phyloP scores from a whole-genome alignment of 1,140 invertebrate species.

The Pristionchus pacificus region DNA sequence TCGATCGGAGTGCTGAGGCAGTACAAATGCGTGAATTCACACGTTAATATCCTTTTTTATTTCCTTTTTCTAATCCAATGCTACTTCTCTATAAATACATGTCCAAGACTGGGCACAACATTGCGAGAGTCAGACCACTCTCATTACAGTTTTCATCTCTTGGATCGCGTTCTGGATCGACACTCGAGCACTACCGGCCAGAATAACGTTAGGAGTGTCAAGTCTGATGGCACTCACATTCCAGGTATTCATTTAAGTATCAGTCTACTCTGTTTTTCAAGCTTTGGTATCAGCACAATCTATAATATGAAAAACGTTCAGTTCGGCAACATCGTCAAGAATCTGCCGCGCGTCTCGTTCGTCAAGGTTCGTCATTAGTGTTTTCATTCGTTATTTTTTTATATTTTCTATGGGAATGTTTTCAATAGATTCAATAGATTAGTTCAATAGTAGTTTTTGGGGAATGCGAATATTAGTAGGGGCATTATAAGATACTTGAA shows the following conservation, averaged over 20 bases:
- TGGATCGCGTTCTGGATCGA: conserved; percentile 63
- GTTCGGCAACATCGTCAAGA: conserved; percentile 49
- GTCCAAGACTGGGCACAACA: too few relatives aligned
- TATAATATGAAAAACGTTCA: conserved; percentile 16
- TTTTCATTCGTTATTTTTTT: too few relatives aligned
- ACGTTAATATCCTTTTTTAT: too few relatives aligned
- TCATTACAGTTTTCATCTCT: conserved; percentile 47
- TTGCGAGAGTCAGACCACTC: too few relatives aligned
- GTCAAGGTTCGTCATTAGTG: conserved; percentile 50
- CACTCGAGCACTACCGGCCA: conserved; percentile 58
- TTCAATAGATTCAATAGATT: neutral
- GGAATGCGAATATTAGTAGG: neutral
- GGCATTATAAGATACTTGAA: conserved; percentile 26
- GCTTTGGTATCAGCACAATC: neutral
- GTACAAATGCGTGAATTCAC: neutral
- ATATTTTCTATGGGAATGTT: conserved; percentile 2
- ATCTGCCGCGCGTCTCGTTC: conserved; percentile 48
- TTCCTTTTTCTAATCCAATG: too few relatives aligned
- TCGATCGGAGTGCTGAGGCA: too few relatives aligned
- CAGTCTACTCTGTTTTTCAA: neutral
- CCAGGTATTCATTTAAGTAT: conserved; percentile 28
- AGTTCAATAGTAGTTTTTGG: neutral
- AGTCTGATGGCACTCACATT: conserved; percentile 47
- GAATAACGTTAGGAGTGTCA: conserved; percentile 59
- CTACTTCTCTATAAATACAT: too few relatives aligned